Conservation (phyloP, 2,113 vertebrate species). For the Solea senegalensis region DNA sequence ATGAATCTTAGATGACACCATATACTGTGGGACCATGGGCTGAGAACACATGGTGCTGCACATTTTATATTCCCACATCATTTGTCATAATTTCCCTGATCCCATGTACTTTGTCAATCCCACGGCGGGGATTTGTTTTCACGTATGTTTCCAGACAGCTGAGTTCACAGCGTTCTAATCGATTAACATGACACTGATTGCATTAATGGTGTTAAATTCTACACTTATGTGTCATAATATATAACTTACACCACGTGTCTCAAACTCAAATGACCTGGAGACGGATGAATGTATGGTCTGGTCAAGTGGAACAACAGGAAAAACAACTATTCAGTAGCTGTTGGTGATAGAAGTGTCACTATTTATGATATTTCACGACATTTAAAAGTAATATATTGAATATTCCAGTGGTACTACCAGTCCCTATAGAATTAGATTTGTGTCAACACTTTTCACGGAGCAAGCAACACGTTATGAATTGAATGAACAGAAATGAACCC, state of each 20-base stretch:
- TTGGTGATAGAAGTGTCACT: no score
- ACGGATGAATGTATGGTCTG: no score
- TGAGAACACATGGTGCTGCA: conserved; percentile 16
- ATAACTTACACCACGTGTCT: neutral
- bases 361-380: no score
- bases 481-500: no score
- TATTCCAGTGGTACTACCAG: no score
- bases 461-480: no score
- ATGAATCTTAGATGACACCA: conserved; percentile 31
- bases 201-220: conserved; percentile 24
- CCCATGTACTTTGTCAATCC: neutral
- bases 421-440: no score
- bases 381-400: no score
- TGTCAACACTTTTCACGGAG: no score
- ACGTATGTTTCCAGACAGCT: conserved; percentile 14
- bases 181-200: conserved; percentile 9
- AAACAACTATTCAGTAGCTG: no score
- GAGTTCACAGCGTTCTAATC: neutral
- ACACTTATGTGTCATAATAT: conserved; percentile 5
- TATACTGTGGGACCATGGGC: conserved; percentile 19
- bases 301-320: no score
- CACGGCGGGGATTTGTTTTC: conserved; percentile 2
- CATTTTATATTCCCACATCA: conserved; percentile 11
- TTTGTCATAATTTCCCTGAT: conserved; percentile 21
- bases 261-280: no score